Evolutionary conservation across 2,888 invertebrate genomes (phyloP).

Genomic region (Uropetala carovei): DNA sequence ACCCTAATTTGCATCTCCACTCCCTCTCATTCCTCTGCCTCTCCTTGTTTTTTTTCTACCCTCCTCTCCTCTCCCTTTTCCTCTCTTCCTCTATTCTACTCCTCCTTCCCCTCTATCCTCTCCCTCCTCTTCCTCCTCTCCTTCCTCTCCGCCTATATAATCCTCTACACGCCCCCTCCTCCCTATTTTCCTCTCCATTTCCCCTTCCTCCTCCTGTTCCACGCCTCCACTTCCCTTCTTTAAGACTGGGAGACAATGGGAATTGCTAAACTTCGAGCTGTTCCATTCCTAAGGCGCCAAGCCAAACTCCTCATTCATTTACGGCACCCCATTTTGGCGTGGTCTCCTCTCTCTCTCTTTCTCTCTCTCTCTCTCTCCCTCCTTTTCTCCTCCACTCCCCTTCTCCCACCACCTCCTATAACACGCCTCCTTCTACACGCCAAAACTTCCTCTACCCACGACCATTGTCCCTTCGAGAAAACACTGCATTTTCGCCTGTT

Average conservation of each 20-base stretch:
- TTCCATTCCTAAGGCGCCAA: slow-evolving; percentile 49
- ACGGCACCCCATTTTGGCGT: slow-evolving; percentile 27
- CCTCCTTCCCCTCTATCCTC: neutral
- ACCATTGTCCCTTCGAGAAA: neutral
- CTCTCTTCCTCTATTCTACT: neutral
- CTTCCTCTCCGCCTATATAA: neutral
- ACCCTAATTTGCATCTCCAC: no score
- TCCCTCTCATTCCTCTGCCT: no score
- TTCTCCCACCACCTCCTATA: neutral
- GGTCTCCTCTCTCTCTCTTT: neutral
- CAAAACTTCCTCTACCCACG: neutral
- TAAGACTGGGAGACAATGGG: slow-evolving; percentile 45
- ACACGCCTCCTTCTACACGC: neutral
- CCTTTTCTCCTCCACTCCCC: neutral
- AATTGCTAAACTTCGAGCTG: slow-evolving; percentile 48
- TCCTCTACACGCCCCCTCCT: neutral
- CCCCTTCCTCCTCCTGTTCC: neutral
- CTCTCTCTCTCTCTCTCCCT: neutral
- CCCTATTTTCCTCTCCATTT: slow-evolving; percentile 41
- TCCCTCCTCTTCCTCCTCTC: neutral
- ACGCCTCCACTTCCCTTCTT: slow-evolving; percentile 7
- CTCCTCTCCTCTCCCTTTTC: neutral
- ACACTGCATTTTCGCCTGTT: neutral
- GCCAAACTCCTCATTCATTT: slow-evolving; percentile 57
- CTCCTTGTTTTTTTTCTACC: no score